Base-by-base conservation (phyloP, 2,113 vertebrate species). In the Glaucidium brasilianum region DNA sequence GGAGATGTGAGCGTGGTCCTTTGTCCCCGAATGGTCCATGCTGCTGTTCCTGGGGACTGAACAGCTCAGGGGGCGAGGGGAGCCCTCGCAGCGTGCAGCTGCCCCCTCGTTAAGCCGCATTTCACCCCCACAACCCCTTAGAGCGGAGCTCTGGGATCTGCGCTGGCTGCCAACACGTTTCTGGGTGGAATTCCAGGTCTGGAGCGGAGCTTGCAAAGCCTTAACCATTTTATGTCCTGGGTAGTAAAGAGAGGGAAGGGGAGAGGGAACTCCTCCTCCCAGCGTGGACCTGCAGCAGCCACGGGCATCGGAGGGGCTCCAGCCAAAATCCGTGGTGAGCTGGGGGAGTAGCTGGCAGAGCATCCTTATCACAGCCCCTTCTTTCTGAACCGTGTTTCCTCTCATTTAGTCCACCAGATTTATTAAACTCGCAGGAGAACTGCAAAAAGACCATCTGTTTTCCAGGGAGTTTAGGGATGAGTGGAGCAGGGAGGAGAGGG, bases 381-480 rank as follows among this genome's bases (percentile, higher is more conserved):
- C 77, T 35, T 64, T 76, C 90, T 37, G 69, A 52, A 93, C 63
- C 0, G 0, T 85, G 49, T 58, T 85, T 87, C 80, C 77, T 89
- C 83, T 88, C 68, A 19, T 88, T 88, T 68, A 49, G 10, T 23
- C 52, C 64, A 39, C 6, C 82, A 55, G 83, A 58, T 67, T 68
- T 78, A 30, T 53, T 75, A 59, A 94, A 60, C 60, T 84, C 2
- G 0, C 73, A 82, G 80, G 53, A 18, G 12, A 72, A 45, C 80
- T 89, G 80, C 91, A 73, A 43, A 73, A 43, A 66, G 53, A 88
- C 64, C 89, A 88, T 94, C 94, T 97, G 83, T 94, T 95, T 96
- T 50, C 83, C 86, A 95, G 89, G 89, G 73, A 10, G 72, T 87
- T 68, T 25, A 53, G 76, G 73, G 94, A 94, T 6, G 49, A 73